Evolutionary conservation across 2,113 vertebrate species (phyloP), one percentile per base, ranked within the genome.

Genomic region (Sapajus apella): DNA sequence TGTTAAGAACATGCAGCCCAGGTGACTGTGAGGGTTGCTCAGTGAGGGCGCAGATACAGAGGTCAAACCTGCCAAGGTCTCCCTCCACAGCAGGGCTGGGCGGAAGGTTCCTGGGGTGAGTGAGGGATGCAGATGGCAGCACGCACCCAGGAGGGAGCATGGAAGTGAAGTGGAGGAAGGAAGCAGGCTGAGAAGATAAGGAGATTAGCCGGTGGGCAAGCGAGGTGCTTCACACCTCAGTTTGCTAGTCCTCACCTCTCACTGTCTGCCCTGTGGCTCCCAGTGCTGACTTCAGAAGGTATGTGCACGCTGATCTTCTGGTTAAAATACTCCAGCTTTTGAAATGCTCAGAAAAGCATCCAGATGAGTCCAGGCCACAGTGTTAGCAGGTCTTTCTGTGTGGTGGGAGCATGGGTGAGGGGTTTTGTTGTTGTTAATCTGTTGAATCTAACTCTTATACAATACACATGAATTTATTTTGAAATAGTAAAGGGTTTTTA

Each of bases 101-200:
- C 66, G 86, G n/a, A 43, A 47, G 35, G 9, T 35, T 56, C 86
- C 23, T 30, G 43, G 20, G 7, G 4, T 8, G 17, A 40, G 45
- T 13, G 64, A 6, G n/a, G 43, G 56, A 81, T 18, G 12, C 14
- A 1, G 4, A 25, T 6, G 43, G 25, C 64, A 35, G 68, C 5
- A 10, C 18, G 20, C 10, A 70, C 45, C 64, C 3, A 8, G 6
- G 16, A 20, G 8, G 35, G 70, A 79, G 9, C 87, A 6, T 2
- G 13, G 73, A 35, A 7, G 25, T 30, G 68, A 79, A 35, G 64
- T 55, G 55, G 43, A 35, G 1, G 84, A 16, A 82, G 47, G 11
- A 70, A 14, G 84, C 94, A 73, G 91, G 88, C 97, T 97, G 72
- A 64, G 61, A 64, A 76, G 93, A 84, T 99, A 99, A 99, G 98